Conservation (phyloP, 2,797 vertebrate species). For the Peromyscus attwateri region DNA sequence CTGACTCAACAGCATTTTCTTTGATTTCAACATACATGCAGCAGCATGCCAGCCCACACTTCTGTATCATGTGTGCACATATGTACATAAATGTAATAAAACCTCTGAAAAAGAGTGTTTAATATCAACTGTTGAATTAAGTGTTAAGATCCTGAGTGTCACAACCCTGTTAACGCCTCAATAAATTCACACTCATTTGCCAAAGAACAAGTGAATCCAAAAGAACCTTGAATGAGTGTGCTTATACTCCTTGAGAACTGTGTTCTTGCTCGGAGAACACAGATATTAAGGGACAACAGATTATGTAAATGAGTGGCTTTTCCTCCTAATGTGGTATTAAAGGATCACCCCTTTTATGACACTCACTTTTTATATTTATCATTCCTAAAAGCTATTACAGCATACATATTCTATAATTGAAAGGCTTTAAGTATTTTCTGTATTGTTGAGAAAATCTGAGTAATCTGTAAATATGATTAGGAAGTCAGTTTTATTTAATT, state of each 20-base stretch:
- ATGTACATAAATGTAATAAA: neutral
- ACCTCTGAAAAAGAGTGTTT: neutral
- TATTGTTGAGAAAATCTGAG: conserved; percentile 36
- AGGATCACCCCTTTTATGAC: neutral
- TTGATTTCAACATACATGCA: neutral
- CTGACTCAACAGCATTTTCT: neutral
- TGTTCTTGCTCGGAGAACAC: neutral
- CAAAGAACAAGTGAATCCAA: neutral
- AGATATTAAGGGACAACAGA: neutral
- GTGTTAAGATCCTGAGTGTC: neutral
- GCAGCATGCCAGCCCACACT: neutral
- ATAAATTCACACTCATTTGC: neutral
- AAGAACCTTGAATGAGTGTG: neutral
- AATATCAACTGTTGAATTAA: neutral
- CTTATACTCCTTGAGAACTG: neutral
- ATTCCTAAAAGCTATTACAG: neutral
- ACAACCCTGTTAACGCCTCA: neutral
- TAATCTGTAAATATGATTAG: conserved; percentile 25
- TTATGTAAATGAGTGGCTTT: neutral
- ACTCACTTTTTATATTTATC: neutral
- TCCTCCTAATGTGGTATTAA: neutral
- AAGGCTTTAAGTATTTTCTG: conserved; percentile 38
- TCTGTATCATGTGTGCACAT: neutral
- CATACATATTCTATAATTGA: neutral
- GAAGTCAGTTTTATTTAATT: conserved; percentile 41